These are phyloP conservation scores for Semicossyphus pulcher DNA, from an alignment of 2,113 vertebrate genomes.

Conservation along the genomic window DNA sequence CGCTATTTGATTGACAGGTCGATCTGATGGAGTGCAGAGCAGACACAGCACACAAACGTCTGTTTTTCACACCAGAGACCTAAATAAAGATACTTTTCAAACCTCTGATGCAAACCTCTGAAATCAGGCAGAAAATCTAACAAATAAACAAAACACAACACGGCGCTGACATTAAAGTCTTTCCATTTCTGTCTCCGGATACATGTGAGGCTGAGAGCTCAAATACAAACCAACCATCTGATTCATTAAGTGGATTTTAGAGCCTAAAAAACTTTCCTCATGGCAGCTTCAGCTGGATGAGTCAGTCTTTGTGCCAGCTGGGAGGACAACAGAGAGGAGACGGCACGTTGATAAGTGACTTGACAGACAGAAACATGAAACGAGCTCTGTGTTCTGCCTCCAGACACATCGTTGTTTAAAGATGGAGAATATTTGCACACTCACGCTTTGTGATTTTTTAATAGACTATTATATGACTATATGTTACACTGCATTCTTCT, in stretches of 20 bases:
- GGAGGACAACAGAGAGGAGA: conserved; percentile 10
- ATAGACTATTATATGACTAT: too few relatives aligned
- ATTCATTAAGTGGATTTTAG: conserved; percentile 11
- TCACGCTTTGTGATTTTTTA: background rate
- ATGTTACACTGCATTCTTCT: too few relatives aligned
- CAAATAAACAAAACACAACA: background rate
- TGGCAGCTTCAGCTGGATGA: background rate
- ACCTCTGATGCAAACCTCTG: conserved; percentile 35
- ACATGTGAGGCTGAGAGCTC: background rate
- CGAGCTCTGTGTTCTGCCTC: background rate
- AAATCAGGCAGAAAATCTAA: conserved; percentile 5
- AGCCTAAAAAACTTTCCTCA: background rate
- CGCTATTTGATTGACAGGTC: background rate
- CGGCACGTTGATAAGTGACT: background rate
- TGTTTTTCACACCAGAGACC: background rate
- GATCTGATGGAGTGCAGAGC: background rate
- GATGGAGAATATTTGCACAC: background rate
- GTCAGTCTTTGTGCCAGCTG: background rate
- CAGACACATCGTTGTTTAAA: background rate
- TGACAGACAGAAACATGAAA: background rate
- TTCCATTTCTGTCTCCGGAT: conserved; percentile 18
- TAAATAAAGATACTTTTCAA: conserved; percentile 12
- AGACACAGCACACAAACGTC: background rate
- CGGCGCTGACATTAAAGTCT: conserved; percentile 14
- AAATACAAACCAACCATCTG: background rate